phyloP scores from a whole-genome alignment of 2,797 vertebrate genomes.

The Paramormyrops hopkinsi region DNA sequence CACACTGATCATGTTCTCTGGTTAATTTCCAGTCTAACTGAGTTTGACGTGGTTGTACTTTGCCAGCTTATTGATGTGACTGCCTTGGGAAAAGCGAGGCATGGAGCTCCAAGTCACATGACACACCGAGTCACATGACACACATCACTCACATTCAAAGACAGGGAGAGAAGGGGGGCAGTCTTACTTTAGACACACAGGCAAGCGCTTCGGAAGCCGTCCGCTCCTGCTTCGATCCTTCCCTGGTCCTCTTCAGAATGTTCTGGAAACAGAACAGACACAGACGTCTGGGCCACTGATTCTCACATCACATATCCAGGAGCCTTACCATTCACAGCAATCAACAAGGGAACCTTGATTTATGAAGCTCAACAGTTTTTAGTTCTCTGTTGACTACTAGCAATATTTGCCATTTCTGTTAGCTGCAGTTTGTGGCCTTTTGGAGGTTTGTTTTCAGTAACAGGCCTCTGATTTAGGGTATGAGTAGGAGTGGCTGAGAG shows the following conservation, averaged over 20 bases:
- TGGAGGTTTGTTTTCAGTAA: not conserved
- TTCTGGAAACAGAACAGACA: conserved; percentile 46
- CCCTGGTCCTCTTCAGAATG: conserved; percentile 60
- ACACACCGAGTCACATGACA: not conserved
- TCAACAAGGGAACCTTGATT: too few species aligned
- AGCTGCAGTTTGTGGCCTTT: not conserved
- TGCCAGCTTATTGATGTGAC: not conserved
- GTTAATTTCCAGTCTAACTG: not conserved
- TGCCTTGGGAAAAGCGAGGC: not conserved
- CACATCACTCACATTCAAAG: not conserved
- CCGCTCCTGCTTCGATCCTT: conserved; percentile 55
- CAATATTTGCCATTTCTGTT: not conserved
- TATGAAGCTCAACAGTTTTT: not conserved
- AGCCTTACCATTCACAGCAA: not conserved
- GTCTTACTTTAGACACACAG: conserved; percentile 59
- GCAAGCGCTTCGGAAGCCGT: conserved; percentile 59
- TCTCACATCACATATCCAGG: not conserved
- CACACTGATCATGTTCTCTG: not conserved
- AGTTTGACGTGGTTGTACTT: not conserved
- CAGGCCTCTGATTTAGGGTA: not conserved
- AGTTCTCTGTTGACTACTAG: not conserved
- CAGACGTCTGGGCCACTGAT: not conserved
- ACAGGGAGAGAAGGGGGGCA: not conserved
- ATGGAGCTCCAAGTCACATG: not conserved
- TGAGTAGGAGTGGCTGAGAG: not conserved